Evolutionary conservation across 2,113 vertebrate species (phyloP), one percentile per base, ranked within the genome.

Genomic region (Acrocephalus arundinaceus): DNA sequence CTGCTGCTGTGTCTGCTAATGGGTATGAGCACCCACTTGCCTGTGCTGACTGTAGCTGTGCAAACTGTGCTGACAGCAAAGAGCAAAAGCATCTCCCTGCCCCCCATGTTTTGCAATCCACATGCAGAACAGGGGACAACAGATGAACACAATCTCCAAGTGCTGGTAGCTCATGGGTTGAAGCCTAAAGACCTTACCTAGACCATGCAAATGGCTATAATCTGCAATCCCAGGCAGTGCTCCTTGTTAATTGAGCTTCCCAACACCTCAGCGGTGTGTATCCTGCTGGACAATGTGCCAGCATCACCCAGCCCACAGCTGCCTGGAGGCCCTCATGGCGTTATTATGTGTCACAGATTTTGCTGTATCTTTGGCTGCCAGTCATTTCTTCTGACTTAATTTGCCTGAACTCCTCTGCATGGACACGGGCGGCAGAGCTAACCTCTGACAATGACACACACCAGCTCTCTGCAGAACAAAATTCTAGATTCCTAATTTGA

Each of bases 21-120:
- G 33, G 24, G 37, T n/a, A 12, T 0, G 0, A 90, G 39, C 9
- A 9, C 12, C 33, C 9, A 0, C 8, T 15, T 41, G 5, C 20
- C 55, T 70, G 37, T 68, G 17, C 17, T 39, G 37, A 39, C 9
- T 9, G 37, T 39, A 39, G 37, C 37, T 39, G 37, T 39, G 37
- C 37, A 39, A 39, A 39, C 37, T 39, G 37, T 39, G 37, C 37
- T 39, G 37, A 39, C 37, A 39, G 37, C 37, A 39, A 39, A 67
- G 39, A 80, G 25, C 33, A 55, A 33, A 13, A 46, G 9, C 43
- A 54, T 23, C 73, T 67, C 48, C 7, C 19, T 70, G 39, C 46
- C 41, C 31, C 76, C 43, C 17, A 12, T 11, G 25, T 4, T 78
- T 59, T 68, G 37, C 45, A 68, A 22, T 45, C 39, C 70, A 61